Evolutionary conservation across 2,888 invertebrate genomes (phyloP), one percentile per base, ranked within the genome.

Genomic region (Metalampra italica): DNA sequence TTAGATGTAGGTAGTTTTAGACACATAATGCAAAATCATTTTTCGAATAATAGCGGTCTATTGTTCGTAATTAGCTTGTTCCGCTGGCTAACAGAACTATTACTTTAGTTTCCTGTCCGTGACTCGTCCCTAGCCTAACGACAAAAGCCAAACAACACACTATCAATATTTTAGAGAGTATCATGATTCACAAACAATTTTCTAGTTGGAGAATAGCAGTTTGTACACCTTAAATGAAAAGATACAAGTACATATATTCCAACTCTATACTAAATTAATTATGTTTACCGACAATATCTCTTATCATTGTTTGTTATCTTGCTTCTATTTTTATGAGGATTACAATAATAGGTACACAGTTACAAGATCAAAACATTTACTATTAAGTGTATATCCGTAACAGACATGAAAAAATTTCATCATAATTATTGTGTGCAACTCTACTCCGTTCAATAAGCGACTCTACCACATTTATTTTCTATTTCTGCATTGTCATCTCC

Each of bases 61-160:
- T n/a, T n/a, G n/a, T n/a, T n/a, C n/a, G n/a, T n/a, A n/a, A n/a
- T n/a, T n/a, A n/a, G n/a, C n/a, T n/a, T n/a, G n/a, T n/a, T n/a
- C n/a, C n/a, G n/a, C n/a, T n/a, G n/a, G n/a, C n/a, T n/a, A n/a
- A n/a, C n/a, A n/a, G n/a, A n/a, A n/a, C n/a, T n/a, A n/a, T 5
- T 77, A 82, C 71, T 75, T 30, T 74, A 68, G 64, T 75, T 69
- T 75, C 68, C 72, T 70, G 81, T 68, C 72, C 69, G 81, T 74
- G 75, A 80, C 74, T 76, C 69, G 62, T 75, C 63, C 74, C 82
- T 86, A 86, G 77, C 72, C 88, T 89, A 88, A 89, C 87, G 85
- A 80, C 85, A 60, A 88, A 89, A 89, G 88, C 87, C 81, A 80
- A 80, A 86, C 74, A 74, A 75, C 78, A 76, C 75, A 60, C 75